These are phyloP conservation scores for Euplexia lucipara DNA, from an alignment of 2,888 invertebrate genomes.

Conservation along the genomic window DNA sequence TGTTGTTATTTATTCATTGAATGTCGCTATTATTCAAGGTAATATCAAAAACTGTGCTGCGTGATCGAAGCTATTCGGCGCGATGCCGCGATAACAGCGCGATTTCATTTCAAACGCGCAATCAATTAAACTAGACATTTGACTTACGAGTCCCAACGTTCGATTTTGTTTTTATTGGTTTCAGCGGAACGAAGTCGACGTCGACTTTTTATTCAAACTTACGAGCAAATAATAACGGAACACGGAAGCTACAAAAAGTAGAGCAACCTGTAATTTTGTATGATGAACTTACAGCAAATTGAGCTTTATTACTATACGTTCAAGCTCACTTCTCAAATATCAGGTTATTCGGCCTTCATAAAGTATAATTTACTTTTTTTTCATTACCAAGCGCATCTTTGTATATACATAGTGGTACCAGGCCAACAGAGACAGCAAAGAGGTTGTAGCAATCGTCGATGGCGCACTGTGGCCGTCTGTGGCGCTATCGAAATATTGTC, in stretches of 20 bases:
- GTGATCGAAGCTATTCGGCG: conserved; percentile 68
- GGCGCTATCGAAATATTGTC: conserved; percentile 65
- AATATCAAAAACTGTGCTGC: conserved; percentile 68
- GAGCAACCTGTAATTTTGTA: conserved; percentile 73
- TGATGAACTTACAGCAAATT: conserved; percentile 44
- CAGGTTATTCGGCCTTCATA: conserved; percentile 65
- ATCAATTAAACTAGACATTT: conserved; percentile 69
- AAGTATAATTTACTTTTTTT: conserved; percentile 80
- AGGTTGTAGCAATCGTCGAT: conserved; percentile 70
- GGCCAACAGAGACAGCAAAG: conserved; percentile 79
- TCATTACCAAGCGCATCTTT: conserved; percentile 85
- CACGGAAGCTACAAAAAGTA: conserved; percentile 60
- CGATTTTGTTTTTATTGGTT: conserved; percentile 61
- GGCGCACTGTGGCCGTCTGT: conserved; percentile 68
- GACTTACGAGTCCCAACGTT: conserved; percentile 58
- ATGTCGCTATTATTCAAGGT: conserved; percentile 66
- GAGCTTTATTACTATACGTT: conserved; percentile 30
- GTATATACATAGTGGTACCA: conserved; percentile 89
- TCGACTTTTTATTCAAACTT: conserved; percentile 46
- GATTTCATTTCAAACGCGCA: conserved; percentile 69
- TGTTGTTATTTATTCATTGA: conserved; percentile 61
- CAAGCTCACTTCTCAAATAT: conserved; percentile 56
- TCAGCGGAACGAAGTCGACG: conserved; percentile 37
- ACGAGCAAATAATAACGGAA: conserved; percentile 52
- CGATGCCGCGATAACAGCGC: conserved; percentile 65